Base-by-base conservation (phyloP, 2,113 vertebrate genomes). In the Esox niger region DNA sequence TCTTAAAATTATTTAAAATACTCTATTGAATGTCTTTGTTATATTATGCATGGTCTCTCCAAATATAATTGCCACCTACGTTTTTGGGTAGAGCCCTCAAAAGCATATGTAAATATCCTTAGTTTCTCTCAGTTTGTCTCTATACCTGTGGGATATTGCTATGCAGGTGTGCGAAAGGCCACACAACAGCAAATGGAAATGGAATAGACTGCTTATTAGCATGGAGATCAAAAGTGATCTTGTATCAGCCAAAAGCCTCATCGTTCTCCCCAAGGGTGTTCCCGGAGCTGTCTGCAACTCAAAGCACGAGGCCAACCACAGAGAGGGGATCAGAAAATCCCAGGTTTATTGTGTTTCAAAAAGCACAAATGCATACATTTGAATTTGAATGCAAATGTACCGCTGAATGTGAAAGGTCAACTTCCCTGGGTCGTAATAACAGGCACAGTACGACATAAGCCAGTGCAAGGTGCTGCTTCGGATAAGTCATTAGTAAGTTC, bases 141-240 rank as follows among this genome's bases (percentile, higher is more conserved):
- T 77, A 77, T 82, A 72, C 88, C 84, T 76, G 55, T 70, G 86
- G 84, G 87, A 89, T 64, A 80, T 69, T 60, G 26, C 46, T 55
- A 31, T 47, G 56, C 47, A 73, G 62, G 62, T 75, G 74, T 62
- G 69, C 80, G 74, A 77, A 76, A 78, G 76, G 77, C 77, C 79
- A 66, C 59, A 62, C 30, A 23, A 71, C 68, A 77, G 77, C 17
- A 77, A 62, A n/a, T 69, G 70, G 56, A 70, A 77, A 64, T 70
- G 1, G 10, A 60, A 73, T 76, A 74, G 43, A n/a, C 63, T 59
- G 61, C 66, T 82, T 69, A 89, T 88, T 86, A 84, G 79, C 72
- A 79, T 76, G 59, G 70, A 71, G 66, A 80, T 82, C 47, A 62
- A 82, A 77, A 62, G 46, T 67, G 49, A 49, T 30, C 25, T 49